Evolutionary conservation across 1,140 invertebrate species (phyloP).

Genomic region (Listronotus oregonensis): DNA sequence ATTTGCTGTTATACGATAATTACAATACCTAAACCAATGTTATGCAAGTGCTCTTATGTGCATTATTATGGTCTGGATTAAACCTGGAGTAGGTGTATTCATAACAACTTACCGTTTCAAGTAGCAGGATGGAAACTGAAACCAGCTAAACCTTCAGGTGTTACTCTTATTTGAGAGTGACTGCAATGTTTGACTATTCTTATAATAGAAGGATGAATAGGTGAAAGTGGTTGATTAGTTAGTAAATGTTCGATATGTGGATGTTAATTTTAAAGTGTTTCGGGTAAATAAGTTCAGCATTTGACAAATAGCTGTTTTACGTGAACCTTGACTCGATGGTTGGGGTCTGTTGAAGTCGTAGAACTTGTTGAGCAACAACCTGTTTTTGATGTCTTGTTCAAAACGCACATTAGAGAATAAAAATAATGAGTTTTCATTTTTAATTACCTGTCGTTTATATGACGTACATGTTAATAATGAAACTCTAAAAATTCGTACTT

Average conservation of each 20-base stretch:
- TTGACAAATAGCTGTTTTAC: constrained; percentile 43
- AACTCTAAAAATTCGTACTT: background rate
- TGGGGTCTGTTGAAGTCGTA: constrained; percentile 49
- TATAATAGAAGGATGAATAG: constrained; percentile 1
- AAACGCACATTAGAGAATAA: constrained; percentile 26
- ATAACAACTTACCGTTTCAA: constrained; percentile 10
- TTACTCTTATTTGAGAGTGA: background rate
- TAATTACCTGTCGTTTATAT: background rate
- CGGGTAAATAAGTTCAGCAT: background rate
- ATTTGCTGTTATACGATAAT: too few species aligned
- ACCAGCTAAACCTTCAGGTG: background rate
- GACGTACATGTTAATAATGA: background rate
- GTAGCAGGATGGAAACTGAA: background rate
- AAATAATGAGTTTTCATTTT: background rate
- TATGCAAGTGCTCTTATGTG: too few species aligned
- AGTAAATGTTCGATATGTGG: background rate
- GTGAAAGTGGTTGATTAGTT: background rate
- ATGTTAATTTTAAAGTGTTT: background rate
- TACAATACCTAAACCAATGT: too few species aligned
- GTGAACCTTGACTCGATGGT: constrained; percentile 44
- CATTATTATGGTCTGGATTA: too few species aligned
- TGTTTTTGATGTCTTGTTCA: constrained; percentile 40
- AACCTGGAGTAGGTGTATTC: too few species aligned
- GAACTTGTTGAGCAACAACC: constrained; percentile 46
- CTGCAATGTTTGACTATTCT: background rate